Evolutionary conservation across 2,888 invertebrate genomes (phyloP).

Genomic region (Philonicus albiceps): DNA sequence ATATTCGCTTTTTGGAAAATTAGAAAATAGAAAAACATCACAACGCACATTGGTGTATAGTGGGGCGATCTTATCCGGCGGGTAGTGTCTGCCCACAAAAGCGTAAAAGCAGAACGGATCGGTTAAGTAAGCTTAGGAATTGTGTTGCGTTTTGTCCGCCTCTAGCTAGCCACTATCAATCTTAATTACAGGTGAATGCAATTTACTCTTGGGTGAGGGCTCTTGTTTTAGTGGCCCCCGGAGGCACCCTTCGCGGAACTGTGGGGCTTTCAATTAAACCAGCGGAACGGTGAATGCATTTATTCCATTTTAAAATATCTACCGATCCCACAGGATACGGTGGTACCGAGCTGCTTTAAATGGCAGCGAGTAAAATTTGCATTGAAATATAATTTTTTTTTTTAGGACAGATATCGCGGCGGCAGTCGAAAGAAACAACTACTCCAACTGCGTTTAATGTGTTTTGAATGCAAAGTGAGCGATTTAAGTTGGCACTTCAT

Average conservation of each 20-base stretch:
- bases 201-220: background rate
- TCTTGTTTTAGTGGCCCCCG: background rate
- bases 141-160: background rate
- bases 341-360: background rate
- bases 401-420: background rate
- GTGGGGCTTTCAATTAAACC: background rate
- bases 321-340: background rate
- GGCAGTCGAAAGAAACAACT: background rate
- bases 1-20: background rate
- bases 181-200: conserved; percentile 25
- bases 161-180: background rate
- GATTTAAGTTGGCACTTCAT: background rate
- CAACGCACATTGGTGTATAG: background rate
- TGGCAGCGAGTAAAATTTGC: conserved; percentile 26
- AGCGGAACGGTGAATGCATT: background rate
- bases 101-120: conserved; percentile 13
- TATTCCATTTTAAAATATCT: background rate
- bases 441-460: conserved; percentile 17
- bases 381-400: conserved; percentile 9
- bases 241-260: background rate
- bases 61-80: background rate
- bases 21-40: background rate
- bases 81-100: background rate
- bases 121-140: background rate
- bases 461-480: conserved; percentile 11